Conservation (phyloP, 64 coral and sea anemone species). For the Hydrozoanthus tunicans region DNA sequence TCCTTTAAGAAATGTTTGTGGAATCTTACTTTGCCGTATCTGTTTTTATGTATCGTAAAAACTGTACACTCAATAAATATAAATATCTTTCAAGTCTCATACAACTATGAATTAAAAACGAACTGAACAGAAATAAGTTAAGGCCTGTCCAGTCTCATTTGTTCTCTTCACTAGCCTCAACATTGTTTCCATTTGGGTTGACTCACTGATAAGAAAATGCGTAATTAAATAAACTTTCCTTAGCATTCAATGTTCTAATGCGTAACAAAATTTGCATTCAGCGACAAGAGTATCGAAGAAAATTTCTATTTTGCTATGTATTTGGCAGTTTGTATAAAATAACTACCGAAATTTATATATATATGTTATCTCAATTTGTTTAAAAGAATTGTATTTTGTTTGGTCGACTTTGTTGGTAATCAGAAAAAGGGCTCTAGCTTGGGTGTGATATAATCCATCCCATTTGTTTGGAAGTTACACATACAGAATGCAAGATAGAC, state of each 20-base stretch:
- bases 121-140: background rate
- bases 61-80: background rate
- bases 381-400: background rate
- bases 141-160: background rate
- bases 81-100: background rate
- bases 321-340: background rate
- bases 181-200: conserved; percentile 17
- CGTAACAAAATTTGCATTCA: background rate
- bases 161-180: background rate
- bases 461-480: conserved; percentile 36
- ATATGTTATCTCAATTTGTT: background rate
- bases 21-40: background rate
- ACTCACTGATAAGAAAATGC: conserved; percentile 42
- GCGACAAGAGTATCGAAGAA: background rate
- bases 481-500: conserved; percentile 63
- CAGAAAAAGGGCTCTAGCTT: background rate
- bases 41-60: background rate
- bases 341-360: background rate
- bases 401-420: background rate
- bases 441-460: conserved; percentile 13
- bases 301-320: background rate
- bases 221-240: conserved; percentile 50
- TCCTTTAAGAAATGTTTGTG: background rate
- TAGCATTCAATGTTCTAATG: conserved; percentile 6
- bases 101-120: background rate